Percentiles rank a stretch among this genome's conserved stretches.
Evolutionary conservation across 2,113 vertebrate genomes (phyloP).

Genomic region (human): GRCh38 chr19:34806001-34806500

Average conservation of each 20-base stretch:
- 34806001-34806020: neutral
- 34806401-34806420: neutral
- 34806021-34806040: neutral
- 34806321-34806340: neutral
- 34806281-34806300: neutral
- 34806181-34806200: neutral
- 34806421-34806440: neutral
- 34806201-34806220: neutral
- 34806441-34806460: neutral
- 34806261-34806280: neutral
- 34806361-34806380: neutral
- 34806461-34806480: too few relatives aligned
- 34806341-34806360: neutral
- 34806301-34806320: neutral
- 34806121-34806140: neutral
- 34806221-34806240: too few relatives aligned
- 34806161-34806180: neutral
- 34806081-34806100: neutral
- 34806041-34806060: neutral
- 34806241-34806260: neutral
- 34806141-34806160: conserved; percentile 3
- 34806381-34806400: neutral
- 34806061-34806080: neutral
- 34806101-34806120: neutral
- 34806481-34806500: too few relatives aligned